Percentiles rank a stretch among this genome's conserved stretches.
These are phyloP conservation scores for Callosobruchus maculatus DNA, from an alignment of 2,888 invertebrate species.

Conservation along the genomic window DNA sequence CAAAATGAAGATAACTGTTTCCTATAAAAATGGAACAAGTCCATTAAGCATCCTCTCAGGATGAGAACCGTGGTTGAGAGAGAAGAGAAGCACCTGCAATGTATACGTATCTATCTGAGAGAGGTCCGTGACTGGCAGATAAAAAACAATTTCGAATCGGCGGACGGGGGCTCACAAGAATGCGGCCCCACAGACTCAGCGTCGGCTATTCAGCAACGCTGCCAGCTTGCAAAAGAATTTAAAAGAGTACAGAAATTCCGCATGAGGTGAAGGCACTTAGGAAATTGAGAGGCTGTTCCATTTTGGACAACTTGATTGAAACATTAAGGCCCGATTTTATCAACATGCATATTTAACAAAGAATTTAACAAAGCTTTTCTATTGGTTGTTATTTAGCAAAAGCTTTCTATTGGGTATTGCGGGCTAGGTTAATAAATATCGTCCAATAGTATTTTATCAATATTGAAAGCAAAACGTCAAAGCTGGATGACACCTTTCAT, in stretches of 20 bases:
- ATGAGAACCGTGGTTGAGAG: neutral
- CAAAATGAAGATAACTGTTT: neutral
- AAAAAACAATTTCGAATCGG: neutral
- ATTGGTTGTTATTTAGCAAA: too few species aligned
- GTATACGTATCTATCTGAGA: neutral
- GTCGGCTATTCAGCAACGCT: constrained; percentile 30
- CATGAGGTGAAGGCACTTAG: neutral
- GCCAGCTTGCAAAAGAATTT: neutral
- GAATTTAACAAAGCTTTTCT: too few species aligned
- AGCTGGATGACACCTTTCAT: too few species aligned
- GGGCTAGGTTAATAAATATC: too few species aligned
- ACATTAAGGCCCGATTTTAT: too few species aligned
- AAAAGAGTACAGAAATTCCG: neutral
- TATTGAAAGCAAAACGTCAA: too few species aligned
- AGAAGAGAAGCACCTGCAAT: neutral
- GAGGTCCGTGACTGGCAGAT: neutral
- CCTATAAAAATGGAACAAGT: neutral
- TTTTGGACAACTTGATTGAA: too few species aligned
- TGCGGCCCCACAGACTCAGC: constrained; percentile 45
- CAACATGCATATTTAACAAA: too few species aligned
- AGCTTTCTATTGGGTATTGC: too few species aligned
- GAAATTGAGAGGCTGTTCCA: too few species aligned
- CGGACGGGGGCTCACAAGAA: constrained; percentile 26
- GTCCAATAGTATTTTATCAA: too few species aligned
- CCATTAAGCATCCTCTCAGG: neutral